Base-by-base conservation (phyloP, 2,113 vertebrate species). In the Neopipo cinnamomea region DNA sequence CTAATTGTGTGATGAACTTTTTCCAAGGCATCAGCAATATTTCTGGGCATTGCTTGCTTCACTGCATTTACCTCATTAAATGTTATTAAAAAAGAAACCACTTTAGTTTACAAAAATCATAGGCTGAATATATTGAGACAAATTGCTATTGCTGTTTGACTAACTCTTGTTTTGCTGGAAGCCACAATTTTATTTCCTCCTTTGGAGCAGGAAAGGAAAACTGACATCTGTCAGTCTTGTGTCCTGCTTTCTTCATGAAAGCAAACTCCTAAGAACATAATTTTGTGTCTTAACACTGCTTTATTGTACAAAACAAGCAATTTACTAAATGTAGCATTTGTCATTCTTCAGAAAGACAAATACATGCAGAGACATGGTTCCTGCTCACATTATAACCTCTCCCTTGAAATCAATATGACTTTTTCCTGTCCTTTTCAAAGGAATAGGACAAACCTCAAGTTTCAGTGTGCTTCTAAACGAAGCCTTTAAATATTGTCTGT, bases 221-320 rank as follows among this genome's bases (percentile, higher is more conserved):
- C 33, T 73, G 63, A 77, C 4, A 19, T 46, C 25, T 70, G 15
- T 42, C 49, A 52, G 39, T 52, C 33, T 74, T 39, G 15, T 21
- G 25, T 61, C 52, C 33, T 81, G 28, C 52, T 84, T 94, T 35
- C 52, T 76, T 89, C 19, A 31, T 52, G 52, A 91, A 94, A 82
- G 73, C 18, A 70, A 92, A 49, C 41, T 78, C n/a, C 33, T 30
- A 77, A 70, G 28, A 79, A 65, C 8, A 42, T 53, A 14, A 42
- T 33, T 78, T 50, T 41, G 55, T 21, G 15, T 10, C 76, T 77
- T 41, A 88, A 79, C 21, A 42, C 16, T 66, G 22, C 35, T 96
- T 90, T 88, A 93, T 68, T 92, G n/a, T 91, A 84, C 22, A 79
- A 95, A 97, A 71, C 27, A 88, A 89, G 28, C 37, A 47, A 55